phyloP scores from a whole-genome alignment of 2,888 invertebrate species.

The Halictus quadricinctus region DNA sequence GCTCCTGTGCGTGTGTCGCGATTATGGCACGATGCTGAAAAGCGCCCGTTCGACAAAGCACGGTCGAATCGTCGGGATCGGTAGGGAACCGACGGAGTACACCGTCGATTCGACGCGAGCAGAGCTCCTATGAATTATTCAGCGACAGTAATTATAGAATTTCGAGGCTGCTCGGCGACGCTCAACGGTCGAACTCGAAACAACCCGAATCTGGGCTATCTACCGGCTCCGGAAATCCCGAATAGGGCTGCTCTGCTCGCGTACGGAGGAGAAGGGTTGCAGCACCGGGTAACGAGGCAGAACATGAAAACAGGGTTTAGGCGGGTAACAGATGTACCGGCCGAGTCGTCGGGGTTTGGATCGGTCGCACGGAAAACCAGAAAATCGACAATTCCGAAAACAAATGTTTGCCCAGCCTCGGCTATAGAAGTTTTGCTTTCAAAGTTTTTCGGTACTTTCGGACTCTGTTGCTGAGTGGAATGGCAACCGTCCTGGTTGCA shows the following conservation, averaged over 20 bases:
- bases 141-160: neutral
- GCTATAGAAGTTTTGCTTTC: neutral
- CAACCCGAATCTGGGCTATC: neutral
- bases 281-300: slow-evolving; percentile 48
- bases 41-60: neutral
- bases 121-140: slow-evolving; percentile 35
- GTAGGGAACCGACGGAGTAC: neutral
- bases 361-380: neutral
- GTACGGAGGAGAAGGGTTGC: slow-evolving; percentile 11
- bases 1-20: neutral
- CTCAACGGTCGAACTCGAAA: slow-evolving; percentile 8
- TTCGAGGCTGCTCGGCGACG: neutral
- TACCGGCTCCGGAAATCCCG: neutral
- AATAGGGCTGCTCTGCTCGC: slow-evolving; percentile 16
- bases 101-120: slow-evolving; percentile 18
- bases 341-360: slow-evolving; percentile 20
- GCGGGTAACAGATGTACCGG: slow-evolving; percentile 20
- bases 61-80: neutral
- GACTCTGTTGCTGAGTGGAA: neutral
- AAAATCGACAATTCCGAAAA: neutral
- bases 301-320: slow-evolving; percentile 51
- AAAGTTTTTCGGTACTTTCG: neutral
- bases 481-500: neutral
- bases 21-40: neutral
- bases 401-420: neutral